Evolutionary conservation across 2,113 vertebrate species (phyloP).

Genomic region (Tylochromis polylepis): DNA sequence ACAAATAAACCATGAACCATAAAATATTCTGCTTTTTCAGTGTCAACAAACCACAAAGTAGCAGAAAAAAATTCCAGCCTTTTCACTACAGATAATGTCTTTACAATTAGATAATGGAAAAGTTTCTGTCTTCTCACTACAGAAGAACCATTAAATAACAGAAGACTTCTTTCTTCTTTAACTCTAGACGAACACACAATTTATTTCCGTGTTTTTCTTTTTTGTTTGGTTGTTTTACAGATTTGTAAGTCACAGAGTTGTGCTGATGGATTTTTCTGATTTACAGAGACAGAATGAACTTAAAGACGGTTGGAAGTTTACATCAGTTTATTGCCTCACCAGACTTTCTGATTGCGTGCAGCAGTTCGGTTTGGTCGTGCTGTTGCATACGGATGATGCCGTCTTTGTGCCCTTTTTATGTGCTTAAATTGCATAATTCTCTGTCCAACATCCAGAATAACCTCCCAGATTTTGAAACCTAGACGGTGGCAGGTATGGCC

Average conservation of each 20-base stretch:
- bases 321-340: background rate
- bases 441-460: background rate
- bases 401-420: background rate
- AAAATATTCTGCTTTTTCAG: background rate
- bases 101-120: background rate
- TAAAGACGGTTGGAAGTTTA: background rate
- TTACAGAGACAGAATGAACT: background rate
- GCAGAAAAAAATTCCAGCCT: background rate
- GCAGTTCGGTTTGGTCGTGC: fast-evolving
- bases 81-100: background rate
- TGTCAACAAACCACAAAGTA: background rate
- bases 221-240: background rate
- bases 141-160: background rate
- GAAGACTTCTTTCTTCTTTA: background rate
- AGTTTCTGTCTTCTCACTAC: background rate
- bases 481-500: fast-evolving
- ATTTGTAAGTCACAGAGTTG: background rate
- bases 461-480: background rate
- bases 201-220: background rate
- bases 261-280: background rate
- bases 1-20: background rate
- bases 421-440: background rate
- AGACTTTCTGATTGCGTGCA: background rate
- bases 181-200: fast-evolving
- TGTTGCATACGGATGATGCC: background rate